Base-by-base conservation (phyloP, 1,140 invertebrate genomes). In the Tetraneura akinire region DNA sequence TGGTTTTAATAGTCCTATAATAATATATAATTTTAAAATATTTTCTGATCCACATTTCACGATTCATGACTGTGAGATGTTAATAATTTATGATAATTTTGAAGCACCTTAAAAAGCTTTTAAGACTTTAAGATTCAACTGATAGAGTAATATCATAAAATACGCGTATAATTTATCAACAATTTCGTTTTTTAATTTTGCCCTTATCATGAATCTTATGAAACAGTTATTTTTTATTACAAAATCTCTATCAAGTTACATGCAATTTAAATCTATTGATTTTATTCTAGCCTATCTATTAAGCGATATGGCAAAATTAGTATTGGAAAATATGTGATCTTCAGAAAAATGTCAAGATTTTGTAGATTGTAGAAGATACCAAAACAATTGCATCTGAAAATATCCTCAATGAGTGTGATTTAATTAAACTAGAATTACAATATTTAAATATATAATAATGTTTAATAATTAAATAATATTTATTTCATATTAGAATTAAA, bases 131-230 rank as follows among this genome's bases (percentile, higher is more conserved):
- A n/a, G 51, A n/a, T n/a, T n/a, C n/a, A n/a, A n/a, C n/a, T n/a
- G n/a, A n/a, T n/a, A n/a, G n/a, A n/a, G n/a, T n/a, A 53, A n/a
- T n/a, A 53, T 18, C 51, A n/a, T 53, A 16, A 53, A 53, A 53
- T 53, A 3, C 51, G 0, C 16, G 18, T n/a, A n/a, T n/a, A n/a
- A n/a, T 53, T 53, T 53, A n/a, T 3, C 18, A 53, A 53, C 18
- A n/a, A 53, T 53, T 53, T 53, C 51, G 18, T 53, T 18, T n/a
- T 53, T 53, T 53, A 18, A 53, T 21, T 53, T 53, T 53, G 51
- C n/a, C n/a, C 51, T 53, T 53, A 53, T 53, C 9, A 53, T 53
- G 51, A 53, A 53, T n/a, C n/a, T n/a, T n/a, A n/a, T n/a, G n/a
- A n/a, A n/a, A 53, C 16, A n/a, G 9, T n/a, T 53, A 18, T 53